Evolutionary conservation across 2,797 vertebrate genomes (phyloP).

Genomic region (Sitta carolinensis): DNA sequence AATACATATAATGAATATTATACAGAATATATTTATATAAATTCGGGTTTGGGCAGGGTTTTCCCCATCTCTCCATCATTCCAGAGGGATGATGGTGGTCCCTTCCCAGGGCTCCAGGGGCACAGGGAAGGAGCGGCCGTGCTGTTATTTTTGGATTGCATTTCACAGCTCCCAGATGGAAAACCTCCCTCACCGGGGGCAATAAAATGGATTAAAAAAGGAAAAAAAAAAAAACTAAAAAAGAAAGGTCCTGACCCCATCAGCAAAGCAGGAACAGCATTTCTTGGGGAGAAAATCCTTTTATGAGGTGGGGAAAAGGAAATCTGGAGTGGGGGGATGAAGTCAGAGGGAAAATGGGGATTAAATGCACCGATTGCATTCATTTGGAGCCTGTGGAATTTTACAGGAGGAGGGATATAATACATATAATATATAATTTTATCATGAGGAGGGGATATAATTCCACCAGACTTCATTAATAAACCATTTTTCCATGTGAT

Average conservation of each 20-base stretch:
- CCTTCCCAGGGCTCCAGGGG: neutral
- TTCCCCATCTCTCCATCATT: neutral
- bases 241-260: constrained; percentile 67
- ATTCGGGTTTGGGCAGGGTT: neutral
- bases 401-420: neutral
- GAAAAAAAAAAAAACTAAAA: neutral
- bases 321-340: neutral
- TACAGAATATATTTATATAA: neutral
- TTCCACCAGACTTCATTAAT: neutral
- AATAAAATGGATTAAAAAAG: constrained; percentile 40
- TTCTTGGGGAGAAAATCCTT: constrained; percentile 38
- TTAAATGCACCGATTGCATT: neutral
- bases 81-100: neutral
- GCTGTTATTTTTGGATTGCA: constrained; percentile 72
- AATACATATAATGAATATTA: neutral
- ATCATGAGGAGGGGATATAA: neutral
- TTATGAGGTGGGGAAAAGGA: constrained; percentile 19
- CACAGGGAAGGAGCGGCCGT: neutral
- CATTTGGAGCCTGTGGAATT: neutral
- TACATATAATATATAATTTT: too few relatives aligned
- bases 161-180: constrained; percentile 66
- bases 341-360: neutral
- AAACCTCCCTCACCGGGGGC: neutral
- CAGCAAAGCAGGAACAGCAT: constrained; percentile 46
- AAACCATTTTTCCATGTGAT: neutral